Base-by-base conservation (phyloP, 1,140 invertebrate species). In the Cecropterus lyciades region DNA sequence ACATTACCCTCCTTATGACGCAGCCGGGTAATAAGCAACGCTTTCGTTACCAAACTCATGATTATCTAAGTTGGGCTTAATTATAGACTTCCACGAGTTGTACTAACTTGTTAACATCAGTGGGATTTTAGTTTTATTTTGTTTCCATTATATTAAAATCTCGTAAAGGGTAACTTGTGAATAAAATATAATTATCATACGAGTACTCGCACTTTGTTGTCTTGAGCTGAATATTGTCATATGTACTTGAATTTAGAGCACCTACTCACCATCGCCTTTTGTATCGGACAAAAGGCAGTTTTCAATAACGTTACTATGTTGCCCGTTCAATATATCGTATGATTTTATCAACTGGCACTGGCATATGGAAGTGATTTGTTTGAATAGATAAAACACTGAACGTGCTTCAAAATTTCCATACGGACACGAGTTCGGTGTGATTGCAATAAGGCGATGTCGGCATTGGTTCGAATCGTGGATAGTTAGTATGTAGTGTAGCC, bases 331-430 rank as follows among this genome's bases (percentile, higher is more conserved):
- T 51, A 9, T 20, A n/a, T 13, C 51, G 1, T 10, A 33, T 15
- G 30, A 30, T 37, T 53, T 53, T 53, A 53, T 53, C 51, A 15
- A 53, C 13, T 30, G 52, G n/a, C 52, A 42, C 52, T 20, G 15
- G 52, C n/a, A n/a, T 42, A 55, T 42, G 52, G 30, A 40, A 55
- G 42, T 42, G 8, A 42, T 40, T 55, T 40, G 33, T 20, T 37
- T 37, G 30, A 40, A 15, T 40, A 55, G 52, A 55, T 55, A 55
- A 55, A 40, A 14, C 7, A 9, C 13, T 45, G 16, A 17, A 37
- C n/a, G 27, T 37, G 27, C 52, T 40, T 55, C 3, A 55, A 55
- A 55, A 55, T 55, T 55, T 55, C 52, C 52, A 55, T 55, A 55
- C 9, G 52, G 13, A 55, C 33, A 55, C 14, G 52, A 55, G 52